Evolutionary conservation across 2,113 vertebrate species (phyloP), one percentile per base, ranked within the genome.

Genomic region (Trachemys scripta): DNA sequence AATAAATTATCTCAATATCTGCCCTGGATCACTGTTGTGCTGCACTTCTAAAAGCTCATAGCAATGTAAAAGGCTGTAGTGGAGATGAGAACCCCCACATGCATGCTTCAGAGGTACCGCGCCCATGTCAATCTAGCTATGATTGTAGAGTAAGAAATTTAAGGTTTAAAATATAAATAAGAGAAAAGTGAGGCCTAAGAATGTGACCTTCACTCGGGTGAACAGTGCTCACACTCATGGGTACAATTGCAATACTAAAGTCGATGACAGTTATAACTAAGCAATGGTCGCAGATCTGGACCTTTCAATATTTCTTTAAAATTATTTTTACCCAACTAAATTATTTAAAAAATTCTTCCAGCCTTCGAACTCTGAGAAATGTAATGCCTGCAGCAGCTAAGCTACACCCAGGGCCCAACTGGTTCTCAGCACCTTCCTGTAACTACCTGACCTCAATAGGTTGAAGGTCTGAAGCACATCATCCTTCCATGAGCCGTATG

Each of bases 401-500:
- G 79, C 59, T 84, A 82, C 31, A 50, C 83, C 56, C 31, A 91
- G 90, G 51, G 42, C 47, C 85, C n/a, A 87, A 87, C 54, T 87
- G 65, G 69, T 53, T 85, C 84, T 94, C 78, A 62, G 94, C 50
- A 53, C 81, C 31, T 59, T 51, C 35, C 59, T 81, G 45, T 81
- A 72, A 82, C 53, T 94, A 83, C 84, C 51, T 65, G 7, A 42
- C 65, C 80, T 90, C 87, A 47, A 38, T 2, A 78, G 88, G 10
- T 75, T 51, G 82, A 65, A 85, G 79, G 87, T 91, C 49, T 93
- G 42, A 56, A 88, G 81, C 76, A 20, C 76, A 54, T 83, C 27
- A 92, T 59, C 53, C 45, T 78, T 87, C 59, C 82, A 22, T 90
- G 89, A 97, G 59, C 92, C 87, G 72, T 4, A 22, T 47, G 22